A percentile compares a stretch with the other conserved stretches of the same genome.
Evolutionary conservation across 2,888 invertebrate species (phyloP).

Genomic region (Hydrotaea cyrtoneurina): DNA sequence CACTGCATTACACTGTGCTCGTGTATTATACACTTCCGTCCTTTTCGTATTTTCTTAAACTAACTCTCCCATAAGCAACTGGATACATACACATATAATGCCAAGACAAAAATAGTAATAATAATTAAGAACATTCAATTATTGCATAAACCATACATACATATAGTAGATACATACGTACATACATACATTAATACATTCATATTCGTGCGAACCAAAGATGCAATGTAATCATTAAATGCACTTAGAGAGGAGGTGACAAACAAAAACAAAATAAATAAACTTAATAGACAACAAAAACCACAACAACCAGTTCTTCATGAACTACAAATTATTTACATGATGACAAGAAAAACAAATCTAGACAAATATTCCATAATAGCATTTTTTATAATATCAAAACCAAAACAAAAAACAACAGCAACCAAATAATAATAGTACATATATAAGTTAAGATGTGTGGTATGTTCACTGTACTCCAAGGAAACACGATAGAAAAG

Average conservation of each 20-base stretch:
- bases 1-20: neutral
- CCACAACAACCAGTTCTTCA: too few relatives aligned
- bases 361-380: neutral
- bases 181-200: conserved; percentile 25
- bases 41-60: neutral
- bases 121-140: conserved; percentile 19
- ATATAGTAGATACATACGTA: neutral
- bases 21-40: neutral
- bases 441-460: neutral
- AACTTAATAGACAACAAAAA: neutral
- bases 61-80: neutral
- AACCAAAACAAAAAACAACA: neutral
- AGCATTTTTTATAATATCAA: conserved; percentile 3
- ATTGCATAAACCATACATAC: neutral
- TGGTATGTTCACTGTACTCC: neutral
- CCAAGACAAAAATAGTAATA: neutral
- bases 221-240: conserved; percentile 17
- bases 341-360: neutral
- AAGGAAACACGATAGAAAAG: neutral
- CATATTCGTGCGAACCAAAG: conserved; percentile 4
- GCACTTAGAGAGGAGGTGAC: conserved; percentile 40
- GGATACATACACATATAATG: neutral
- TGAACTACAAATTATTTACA: conserved; percentile 5
- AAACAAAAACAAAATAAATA: too few relatives aligned
- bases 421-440: neutral